phyloP scores from a whole-genome alignment of 2,797 vertebrate genomes.

The Pangasius krempfi region DNA sequence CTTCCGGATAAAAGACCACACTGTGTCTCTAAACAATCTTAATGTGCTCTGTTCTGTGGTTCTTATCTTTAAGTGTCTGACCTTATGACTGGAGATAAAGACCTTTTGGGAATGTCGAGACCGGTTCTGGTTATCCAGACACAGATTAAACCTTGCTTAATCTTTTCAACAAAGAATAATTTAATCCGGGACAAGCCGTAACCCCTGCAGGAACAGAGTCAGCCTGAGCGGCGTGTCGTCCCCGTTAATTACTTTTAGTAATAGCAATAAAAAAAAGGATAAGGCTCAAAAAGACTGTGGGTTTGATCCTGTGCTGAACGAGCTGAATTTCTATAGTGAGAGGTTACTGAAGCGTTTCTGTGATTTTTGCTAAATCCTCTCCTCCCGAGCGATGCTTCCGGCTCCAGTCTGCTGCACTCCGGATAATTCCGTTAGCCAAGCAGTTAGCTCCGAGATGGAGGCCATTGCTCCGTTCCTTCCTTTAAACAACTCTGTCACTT shows the following conservation, averaged over 20 bases:
- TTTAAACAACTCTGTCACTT: slow-evolving; percentile 29
- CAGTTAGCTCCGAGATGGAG: slow-evolving; percentile 13
- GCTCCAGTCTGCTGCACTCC: slow-evolving; percentile 13
- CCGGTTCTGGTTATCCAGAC: not conserved
- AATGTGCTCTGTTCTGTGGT: not conserved
- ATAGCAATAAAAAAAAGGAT: not conserved
- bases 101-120: slow-evolving; percentile 6
- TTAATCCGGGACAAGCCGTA: slow-evolving; percentile 22
- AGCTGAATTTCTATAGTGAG: slow-evolving; percentile 6
- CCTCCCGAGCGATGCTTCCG: slow-evolving; percentile 17
- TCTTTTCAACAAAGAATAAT: slow-evolving; percentile 36
- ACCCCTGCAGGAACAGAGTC: slow-evolving; percentile 7
- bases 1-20: not conserved
- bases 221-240: not conserved
- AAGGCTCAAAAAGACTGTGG: not conserved
- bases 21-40: not conserved
- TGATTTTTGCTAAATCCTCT: slow-evolving; percentile 28
- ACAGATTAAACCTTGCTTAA: slow-evolving; percentile 10
- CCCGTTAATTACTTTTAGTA: slow-evolving; percentile 36
- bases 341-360: slow-evolving; percentile 21
- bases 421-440: slow-evolving; percentile 32
- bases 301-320: slow-evolving; percentile 20
- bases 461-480: not conserved
- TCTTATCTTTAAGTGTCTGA: not conserved
- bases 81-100: slow-evolving; percentile 27